Evolutionary conservation across 2,888 invertebrate genomes (phyloP).

Genomic region (Rotaria sp.): DNA sequence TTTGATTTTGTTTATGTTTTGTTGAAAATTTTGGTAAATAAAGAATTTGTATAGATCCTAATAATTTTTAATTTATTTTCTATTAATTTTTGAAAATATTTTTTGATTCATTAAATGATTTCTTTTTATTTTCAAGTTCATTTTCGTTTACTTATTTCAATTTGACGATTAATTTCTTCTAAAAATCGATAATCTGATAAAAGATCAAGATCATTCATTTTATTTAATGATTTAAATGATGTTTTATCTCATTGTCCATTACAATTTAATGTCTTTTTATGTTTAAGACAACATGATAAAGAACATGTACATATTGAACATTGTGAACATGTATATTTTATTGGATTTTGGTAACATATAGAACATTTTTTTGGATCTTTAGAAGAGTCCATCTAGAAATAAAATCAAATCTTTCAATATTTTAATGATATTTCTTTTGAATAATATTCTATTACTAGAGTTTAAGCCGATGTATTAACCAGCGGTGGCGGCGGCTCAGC

Average conservation of each 20-base stretch:
- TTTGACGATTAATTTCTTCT: constrained; percentile 31
- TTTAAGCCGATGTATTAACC: no score
- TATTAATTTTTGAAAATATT: constrained; percentile 4
- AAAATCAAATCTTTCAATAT: no score
- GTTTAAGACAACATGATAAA: constrained; percentile 70
- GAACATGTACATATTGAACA: constrained; percentile 80
- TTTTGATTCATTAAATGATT: neutral
- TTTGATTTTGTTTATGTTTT: neutral
- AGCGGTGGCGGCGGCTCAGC: no score
- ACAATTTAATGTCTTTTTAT: constrained; percentile 73
- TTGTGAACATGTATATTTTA: constrained; percentile 79
- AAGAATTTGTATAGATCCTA: neutral
- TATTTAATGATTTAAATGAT: constrained; percentile 68
- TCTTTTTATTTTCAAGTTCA: constrained; percentile 4
- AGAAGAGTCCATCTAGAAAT: neutral
- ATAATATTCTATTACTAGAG: no score
- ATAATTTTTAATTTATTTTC: neutral
- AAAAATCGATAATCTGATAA: constrained; percentile 61
- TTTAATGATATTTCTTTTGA: no score
- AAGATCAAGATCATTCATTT: constrained; percentile 71
- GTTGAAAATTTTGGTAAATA: constrained; percentile 1
- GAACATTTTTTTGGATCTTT: constrained; percentile 61
- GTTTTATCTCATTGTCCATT: constrained; percentile 72
- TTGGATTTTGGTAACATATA: constrained; percentile 65
- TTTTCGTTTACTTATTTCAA: constrained; percentile 34